Base-by-base conservation (phyloP, 2,888 invertebrate genomes). In the Listrodromus nycthemerus region DNA sequence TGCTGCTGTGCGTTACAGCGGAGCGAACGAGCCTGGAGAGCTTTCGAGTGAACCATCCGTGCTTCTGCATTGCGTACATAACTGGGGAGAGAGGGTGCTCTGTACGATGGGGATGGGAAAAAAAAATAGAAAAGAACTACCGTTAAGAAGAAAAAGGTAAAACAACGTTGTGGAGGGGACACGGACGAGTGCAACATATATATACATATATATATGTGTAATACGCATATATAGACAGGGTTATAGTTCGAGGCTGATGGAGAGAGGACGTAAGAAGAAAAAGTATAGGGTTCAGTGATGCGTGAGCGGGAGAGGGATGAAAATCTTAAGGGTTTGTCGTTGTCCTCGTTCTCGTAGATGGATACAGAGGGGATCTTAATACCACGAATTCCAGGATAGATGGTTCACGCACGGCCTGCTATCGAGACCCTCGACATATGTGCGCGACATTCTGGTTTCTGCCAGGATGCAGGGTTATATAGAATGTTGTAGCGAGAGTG, bases 361-460 rank as follows among this genome's bases (percentile, higher is more conserved):
- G 73, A 65, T 80, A 83, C 50, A 50, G 58, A 84, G 85, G 82
- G 86, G 83, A 84, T 86, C 86, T 87, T 87, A 86, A 88, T 86
- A 86, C 86, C 83, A 81, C 78, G 85, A 86, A 88, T 88, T 87
- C 86, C 85, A 80, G 82, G 86, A 89, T 88, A 79, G 87, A 89
- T 89, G 88, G 85, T 87, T 90, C 86, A 88, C 88, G 88, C 88
- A 89, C 89, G 88, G 87, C 85, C 85, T 84, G 71, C 84, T 87
- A 87, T 87, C 86, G 82, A 86, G 86, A 82, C 86, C n/a, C 74
- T 79, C 85, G 86, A 83, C 87, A 87, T 84, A 86, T 86, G 87
- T 86, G 83, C 76, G 79, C 85, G 84, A 82, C 81, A 84, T 84
- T 83, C 81, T 81, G 66, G 65, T 67, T 37, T 69, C 58, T 61